Conservation (phyloP, 1,140 invertebrate genomes). For the Hirudo medicinalis region DNA sequence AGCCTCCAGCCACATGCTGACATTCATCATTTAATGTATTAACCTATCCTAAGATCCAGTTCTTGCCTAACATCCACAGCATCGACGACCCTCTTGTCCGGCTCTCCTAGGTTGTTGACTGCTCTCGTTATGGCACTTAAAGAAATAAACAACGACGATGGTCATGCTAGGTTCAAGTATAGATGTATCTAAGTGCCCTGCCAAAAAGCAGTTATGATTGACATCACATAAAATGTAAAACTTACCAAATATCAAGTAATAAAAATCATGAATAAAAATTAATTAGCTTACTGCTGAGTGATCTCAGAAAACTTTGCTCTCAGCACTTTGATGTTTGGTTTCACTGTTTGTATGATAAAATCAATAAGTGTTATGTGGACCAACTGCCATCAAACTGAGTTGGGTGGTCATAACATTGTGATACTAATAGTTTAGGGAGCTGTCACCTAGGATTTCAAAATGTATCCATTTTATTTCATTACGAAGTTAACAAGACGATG, state of each 20-base stretch:
- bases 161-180: neutral
- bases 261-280: neutral
- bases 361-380: neutral
- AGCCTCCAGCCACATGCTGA: too few relatives aligned
- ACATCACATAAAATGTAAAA: neutral
- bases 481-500: too few relatives aligned
- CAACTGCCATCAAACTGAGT: too few relatives aligned
- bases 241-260: neutral
- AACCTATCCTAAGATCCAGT: constrained; percentile 89
- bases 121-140: constrained; percentile 61
- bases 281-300: constrained; percentile 48
- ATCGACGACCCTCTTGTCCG: constrained; percentile 72
- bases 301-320: constrained; percentile 96
- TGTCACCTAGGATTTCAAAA: too few relatives aligned
- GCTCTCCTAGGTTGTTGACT: constrained; percentile 59
- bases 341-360: constrained; percentile 46
- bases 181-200: too few relatives aligned
- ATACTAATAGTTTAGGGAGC: too few relatives aligned
- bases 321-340: constrained; percentile 57
- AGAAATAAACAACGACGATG: neutral
- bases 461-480: too few relatives aligned
- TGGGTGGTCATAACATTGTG: too few relatives aligned
- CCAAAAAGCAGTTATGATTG: neutral
- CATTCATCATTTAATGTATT: constrained; percentile 4
- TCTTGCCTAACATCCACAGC: constrained; percentile 89